Evolutionary conservation across 2,113 vertebrate genomes (phyloP).

Genomic region (Onychostruthus taczanowskii): DNA sequence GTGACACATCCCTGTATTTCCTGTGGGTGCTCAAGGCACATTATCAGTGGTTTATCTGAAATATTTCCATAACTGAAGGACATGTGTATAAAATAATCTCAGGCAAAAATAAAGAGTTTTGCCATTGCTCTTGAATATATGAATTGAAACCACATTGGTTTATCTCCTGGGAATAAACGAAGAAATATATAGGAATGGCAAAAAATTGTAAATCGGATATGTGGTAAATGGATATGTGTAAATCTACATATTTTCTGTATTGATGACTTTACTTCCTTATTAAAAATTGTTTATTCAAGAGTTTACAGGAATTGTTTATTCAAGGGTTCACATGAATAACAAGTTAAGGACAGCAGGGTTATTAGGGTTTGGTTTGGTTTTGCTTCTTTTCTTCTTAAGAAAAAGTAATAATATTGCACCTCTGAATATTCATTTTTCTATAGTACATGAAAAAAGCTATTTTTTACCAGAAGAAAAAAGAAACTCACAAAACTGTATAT

Average conservation of each 20-base stretch:
- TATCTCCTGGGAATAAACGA: conserved; percentile 3
- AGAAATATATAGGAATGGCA: neutral
- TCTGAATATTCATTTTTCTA: neutral
- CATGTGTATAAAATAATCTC: conserved; percentile 31
- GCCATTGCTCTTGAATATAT: neutral
- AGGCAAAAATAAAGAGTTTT: conserved; percentile 21
- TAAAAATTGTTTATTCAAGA: neutral
- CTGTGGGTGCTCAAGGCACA: conserved; percentile 22
- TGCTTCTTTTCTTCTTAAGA: neutral
- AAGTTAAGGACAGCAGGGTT: neutral
- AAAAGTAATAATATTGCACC: neutral
- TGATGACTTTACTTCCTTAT: neutral
- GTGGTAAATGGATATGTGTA: neutral
- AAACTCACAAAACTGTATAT: neutral
- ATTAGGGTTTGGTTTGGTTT: neutral
- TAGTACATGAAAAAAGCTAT: neutral
- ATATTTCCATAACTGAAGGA: conserved; percentile 42
- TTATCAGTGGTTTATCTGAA: conserved; percentile 44
- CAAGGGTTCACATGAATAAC: neutral
- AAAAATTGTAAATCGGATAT: neutral
- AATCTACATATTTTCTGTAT: neutral
- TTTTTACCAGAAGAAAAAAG: neutral
- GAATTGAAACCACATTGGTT: conserved; percentile 42
- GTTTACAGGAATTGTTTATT: neutral
- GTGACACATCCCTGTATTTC: conserved; percentile 1